Evolutionary conservation across 2,113 vertebrate species (phyloP).

Genomic region (Toxotes chatareus): DNA sequence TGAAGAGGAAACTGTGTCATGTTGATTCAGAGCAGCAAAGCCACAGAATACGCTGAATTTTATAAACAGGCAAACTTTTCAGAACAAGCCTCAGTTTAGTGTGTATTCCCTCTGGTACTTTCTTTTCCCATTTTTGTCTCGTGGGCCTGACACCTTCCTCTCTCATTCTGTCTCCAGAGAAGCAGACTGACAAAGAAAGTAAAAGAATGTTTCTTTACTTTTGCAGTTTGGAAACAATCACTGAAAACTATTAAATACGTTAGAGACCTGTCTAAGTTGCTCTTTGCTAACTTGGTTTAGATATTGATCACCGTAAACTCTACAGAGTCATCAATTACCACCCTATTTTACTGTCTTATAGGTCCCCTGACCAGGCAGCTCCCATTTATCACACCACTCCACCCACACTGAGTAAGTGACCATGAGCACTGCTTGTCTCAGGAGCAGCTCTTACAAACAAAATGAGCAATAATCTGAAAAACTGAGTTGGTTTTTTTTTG

Average conservation of each 20-base stretch:
- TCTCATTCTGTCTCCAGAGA: not conserved
- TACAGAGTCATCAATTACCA: slow-evolving; percentile 6
- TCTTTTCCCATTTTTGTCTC: not conserved
- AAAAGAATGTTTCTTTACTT: not conserved
- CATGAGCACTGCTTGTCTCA: not conserved
- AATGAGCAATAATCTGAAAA: not conserved
- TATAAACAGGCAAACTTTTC: not conserved
- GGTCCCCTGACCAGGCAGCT: not conserved
- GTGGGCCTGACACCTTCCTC: not conserved
- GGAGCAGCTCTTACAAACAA: not conserved
- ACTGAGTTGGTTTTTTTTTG: not conserved
- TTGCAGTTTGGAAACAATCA: not conserved
- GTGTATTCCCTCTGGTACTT: not conserved
- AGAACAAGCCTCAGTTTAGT: not conserved
- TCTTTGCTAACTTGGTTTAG: slow-evolving; percentile 6
- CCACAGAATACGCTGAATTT: not conserved
- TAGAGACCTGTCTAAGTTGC: not conserved
- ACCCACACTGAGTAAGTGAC: not conserved
- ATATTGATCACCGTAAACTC: slow-evolving; percentile 26
- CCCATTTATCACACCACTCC: slow-evolving; percentile 16
- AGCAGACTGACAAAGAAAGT: not conserved
- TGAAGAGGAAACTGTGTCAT: not conserved
- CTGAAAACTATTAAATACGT: not conserved
- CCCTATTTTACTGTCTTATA: not conserved
- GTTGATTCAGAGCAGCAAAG: not conserved